A percentile compares a stretch with the other conserved stretches of the same genome.
Evolutionary conservation across 2,888 invertebrate species (phyloP).

Genomic region (Copidosoma aretas): DNA sequence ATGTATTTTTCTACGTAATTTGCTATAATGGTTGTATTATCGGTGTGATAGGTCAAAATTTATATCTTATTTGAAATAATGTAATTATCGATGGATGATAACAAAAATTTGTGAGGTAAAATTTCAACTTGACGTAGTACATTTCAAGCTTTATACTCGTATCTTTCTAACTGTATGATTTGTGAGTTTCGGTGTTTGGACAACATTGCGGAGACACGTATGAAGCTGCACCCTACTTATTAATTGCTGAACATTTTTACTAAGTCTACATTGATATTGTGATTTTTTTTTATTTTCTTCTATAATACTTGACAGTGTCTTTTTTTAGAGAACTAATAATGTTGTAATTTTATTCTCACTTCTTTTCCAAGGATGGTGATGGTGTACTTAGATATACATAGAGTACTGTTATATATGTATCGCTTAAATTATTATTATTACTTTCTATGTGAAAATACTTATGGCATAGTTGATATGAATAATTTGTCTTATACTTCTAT

Average conservation of each 20-base stretch:
- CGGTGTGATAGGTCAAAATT: no score
- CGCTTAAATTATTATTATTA: slow-evolving; percentile 30
- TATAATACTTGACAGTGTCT: neutral
- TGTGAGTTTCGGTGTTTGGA: slow-evolving; percentile 23
- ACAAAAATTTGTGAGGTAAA: no score
- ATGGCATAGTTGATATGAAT: slow-evolving; percentile 37
- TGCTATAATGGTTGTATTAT: slow-evolving; percentile 12
- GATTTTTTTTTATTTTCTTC: neutral
- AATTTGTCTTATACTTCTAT: slow-evolving; percentile 39
- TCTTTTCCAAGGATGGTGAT: slow-evolving; percentile 44
- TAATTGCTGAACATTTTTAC: neutral
- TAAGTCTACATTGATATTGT: neutral
- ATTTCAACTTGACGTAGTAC: no score
- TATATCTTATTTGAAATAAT: no score
- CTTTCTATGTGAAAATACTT: slow-evolving; percentile 34
- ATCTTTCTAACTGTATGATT: slow-evolving; percentile 13
- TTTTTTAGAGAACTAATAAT: neutral
- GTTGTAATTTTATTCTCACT: slow-evolving; percentile 2
- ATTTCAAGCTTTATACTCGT: slow-evolving; percentile 12
- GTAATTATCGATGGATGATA: no score
- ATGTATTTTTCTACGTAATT: slow-evolving; percentile 46
- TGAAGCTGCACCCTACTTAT: slow-evolving; percentile 4
- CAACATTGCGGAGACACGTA: slow-evolving; percentile 10
- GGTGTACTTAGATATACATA: slow-evolving; percentile 38
- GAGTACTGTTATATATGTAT: slow-evolving; percentile 25